These are phyloP conservation scores for Chaenogobius annularis DNA, from an alignment of 2,113 vertebrate species.

Conservation along the genomic window DNA sequence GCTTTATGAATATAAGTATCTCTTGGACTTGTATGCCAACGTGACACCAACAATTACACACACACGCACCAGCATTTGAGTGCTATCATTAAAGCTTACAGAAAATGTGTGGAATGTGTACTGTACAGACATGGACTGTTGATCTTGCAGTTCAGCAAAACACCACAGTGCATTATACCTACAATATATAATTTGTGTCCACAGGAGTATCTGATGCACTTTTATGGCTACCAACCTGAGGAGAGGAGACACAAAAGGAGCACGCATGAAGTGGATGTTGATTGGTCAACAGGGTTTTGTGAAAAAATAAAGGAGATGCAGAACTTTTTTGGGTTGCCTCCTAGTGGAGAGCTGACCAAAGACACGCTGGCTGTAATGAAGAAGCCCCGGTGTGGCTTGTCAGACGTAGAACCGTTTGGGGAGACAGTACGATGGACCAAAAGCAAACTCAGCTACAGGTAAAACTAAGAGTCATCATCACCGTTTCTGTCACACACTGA, in stretches of 20 bases:
- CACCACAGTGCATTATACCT: neutral
- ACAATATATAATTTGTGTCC: neutral
- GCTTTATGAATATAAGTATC: neutral
- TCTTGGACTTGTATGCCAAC: neutral
- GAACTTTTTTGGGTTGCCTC: conserved; percentile 58
- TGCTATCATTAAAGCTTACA: conserved; percentile 38
- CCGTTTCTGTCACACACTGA: too few species aligned
- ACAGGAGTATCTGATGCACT: conserved; percentile 61
- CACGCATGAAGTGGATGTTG: neutral
- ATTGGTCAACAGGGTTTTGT: conserved; percentile 11
- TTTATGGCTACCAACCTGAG: conserved; percentile 47
- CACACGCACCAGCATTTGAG: neutral
- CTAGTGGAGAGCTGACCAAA: conserved; percentile 50
- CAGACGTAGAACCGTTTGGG: conserved; percentile 60
- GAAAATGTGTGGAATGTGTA: conserved; percentile 54
- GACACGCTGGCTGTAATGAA: conserved; percentile 64
- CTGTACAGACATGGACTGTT: conserved; percentile 13
- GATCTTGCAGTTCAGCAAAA: conserved; percentile 1
- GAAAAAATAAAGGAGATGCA: conserved; percentile 59
- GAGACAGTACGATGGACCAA: conserved; percentile 53
- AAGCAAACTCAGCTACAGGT: conserved; percentile 65
- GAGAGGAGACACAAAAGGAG: conserved; percentile 34
- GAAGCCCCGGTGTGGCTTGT: conserved; percentile 66
- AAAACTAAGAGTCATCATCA: neutral
- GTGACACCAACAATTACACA: conserved; percentile 33